phyloP scores from a whole-genome alignment of 2,888 invertebrate genomes.

The Acleris laterana region DNA sequence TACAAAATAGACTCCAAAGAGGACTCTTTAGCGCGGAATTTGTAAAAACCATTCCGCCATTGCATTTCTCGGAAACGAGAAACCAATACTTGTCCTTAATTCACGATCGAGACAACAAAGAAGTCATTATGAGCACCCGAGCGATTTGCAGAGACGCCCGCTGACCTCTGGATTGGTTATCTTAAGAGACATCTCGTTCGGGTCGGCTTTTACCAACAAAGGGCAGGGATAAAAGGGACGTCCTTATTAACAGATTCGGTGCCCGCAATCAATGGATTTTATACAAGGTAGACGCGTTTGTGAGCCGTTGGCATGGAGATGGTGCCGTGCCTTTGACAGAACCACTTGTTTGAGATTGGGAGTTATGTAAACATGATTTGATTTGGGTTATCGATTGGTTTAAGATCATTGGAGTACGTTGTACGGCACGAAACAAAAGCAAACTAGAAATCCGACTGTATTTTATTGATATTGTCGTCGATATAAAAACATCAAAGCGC shows the following conservation, averaged over 20 bases:
- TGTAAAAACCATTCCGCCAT: not conserved
- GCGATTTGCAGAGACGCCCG: slow-evolving; percentile 29
- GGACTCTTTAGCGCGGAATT: too few relatives aligned
- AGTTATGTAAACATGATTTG: slow-evolving; percentile 33
- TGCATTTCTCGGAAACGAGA: slow-evolving; percentile 8
- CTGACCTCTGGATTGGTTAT: slow-evolving; percentile 20
- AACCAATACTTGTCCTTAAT: slow-evolving; percentile 36
- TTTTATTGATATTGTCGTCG: too few relatives aligned
- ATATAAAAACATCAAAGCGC: too few relatives aligned
- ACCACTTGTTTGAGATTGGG: slow-evolving; percentile 32
- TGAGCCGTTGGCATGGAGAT: not conserved
- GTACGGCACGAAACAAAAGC: not conserved
- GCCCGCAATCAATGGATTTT: too few relatives aligned
- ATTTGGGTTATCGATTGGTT: slow-evolving; percentile 19
- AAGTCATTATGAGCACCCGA: slow-evolving; percentile 35
- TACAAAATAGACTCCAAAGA: too few relatives aligned
- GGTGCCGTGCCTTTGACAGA: slow-evolving; percentile 32
- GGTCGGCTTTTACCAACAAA: slow-evolving; percentile 27
- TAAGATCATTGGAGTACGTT: slow-evolving; percentile 8
- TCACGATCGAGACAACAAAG: slow-evolving; percentile 50
- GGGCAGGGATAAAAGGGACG: slow-evolving; percentile 34
- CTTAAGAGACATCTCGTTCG: slow-evolving; percentile 18
- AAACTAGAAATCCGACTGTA: too few relatives aligned
- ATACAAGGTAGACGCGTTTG: too few relatives aligned
- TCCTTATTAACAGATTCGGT: slow-evolving; percentile 23